Evolutionary conservation across 2,797 vertebrate genomes (phyloP).

Genomic region (Helostoma temminkii): DNA sequence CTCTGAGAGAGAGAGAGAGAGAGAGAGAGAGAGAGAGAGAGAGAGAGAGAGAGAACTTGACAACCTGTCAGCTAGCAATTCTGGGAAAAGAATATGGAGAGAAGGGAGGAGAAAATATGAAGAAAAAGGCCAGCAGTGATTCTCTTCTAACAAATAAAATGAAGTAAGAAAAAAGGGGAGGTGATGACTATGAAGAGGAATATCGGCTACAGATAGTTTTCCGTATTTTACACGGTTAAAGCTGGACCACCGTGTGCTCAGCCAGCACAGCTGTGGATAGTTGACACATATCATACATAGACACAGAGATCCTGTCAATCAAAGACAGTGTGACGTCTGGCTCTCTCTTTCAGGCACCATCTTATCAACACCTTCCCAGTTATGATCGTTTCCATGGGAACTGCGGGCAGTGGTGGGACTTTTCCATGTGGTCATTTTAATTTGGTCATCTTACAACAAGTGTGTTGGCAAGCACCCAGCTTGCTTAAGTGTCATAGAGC

Average conservation of each 20-base stretch:
- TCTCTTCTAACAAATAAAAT: conserved; percentile 15
- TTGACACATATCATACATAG: conserved; percentile 27
- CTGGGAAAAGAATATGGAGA: conserved; percentile 13
- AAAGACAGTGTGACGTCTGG: conserved; percentile 9
- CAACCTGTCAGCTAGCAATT: conserved; percentile 22
- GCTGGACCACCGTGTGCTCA: conserved; percentile 10
- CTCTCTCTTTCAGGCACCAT: conserved; percentile 23
- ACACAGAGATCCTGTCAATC: conserved; percentile 41
- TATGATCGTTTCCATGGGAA: conserved; percentile 60
- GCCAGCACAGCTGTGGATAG: conserved; percentile 29
- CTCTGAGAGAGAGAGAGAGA: conserved; percentile 38
- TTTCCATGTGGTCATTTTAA: conserved; percentile 32
- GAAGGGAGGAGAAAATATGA: conserved; percentile 26
- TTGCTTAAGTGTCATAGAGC: conserved; percentile 20
- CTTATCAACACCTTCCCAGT: conserved; percentile 42
- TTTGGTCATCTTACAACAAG: not conserved
- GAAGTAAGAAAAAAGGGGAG: conserved; percentile 15
- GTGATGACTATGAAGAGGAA: conserved; percentile 19
- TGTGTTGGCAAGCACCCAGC: conserved; percentile 2
- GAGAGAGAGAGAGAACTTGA: conserved; percentile 46
- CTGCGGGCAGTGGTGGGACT: conserved; percentile 33
- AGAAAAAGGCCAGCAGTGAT: conserved; percentile 31
- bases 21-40: conserved; percentile 49
- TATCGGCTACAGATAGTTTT: conserved; percentile 45
- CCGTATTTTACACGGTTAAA: conserved; percentile 9